Evolutionary conservation across 2,888 invertebrate genomes (phyloP).

Genomic region (Eristalinus sepulchralis): DNA sequence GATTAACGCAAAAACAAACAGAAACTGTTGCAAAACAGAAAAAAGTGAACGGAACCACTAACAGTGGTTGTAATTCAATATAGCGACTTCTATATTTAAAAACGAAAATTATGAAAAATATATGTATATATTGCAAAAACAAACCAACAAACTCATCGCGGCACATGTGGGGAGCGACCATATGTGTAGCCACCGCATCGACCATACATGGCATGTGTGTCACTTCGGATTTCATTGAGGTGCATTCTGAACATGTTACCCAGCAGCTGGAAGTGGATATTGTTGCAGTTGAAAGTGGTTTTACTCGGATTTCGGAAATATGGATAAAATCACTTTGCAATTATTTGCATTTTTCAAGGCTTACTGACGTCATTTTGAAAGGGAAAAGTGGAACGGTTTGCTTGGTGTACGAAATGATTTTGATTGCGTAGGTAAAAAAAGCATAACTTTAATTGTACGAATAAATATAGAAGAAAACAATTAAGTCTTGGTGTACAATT

Average conservation of each 20-base stretch:
- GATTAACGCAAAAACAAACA: conserved; percentile 23
- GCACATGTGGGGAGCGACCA: neutral
- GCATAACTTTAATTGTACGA: too few species aligned
- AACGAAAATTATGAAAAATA: conserved; percentile 1
- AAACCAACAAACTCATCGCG: neutral
- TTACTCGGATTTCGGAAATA: neutral
- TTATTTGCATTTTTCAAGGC: neutral
- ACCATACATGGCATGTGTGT: conserved; percentile 54
- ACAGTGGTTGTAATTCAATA: conserved; percentile 42
- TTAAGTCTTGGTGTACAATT: too few species aligned
- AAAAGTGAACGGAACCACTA: conserved; percentile 36
- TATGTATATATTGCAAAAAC: neutral
- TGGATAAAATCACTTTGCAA: neutral
- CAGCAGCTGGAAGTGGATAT: conserved; percentile 7
- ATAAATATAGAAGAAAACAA: too few species aligned
- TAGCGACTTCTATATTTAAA: neutral
- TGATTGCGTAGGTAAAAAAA: too few species aligned
- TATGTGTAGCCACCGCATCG: conserved; percentile 6
- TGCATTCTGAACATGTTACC: conserved; percentile 15
- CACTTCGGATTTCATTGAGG: conserved; percentile 51
- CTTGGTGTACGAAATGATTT: neutral
- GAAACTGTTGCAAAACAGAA: conserved; percentile 1
- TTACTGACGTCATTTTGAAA: neutral
- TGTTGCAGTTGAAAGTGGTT: conserved; percentile 17
- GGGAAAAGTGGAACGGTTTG: neutral